Evolutionary conservation across 2,113 vertebrate genomes (phyloP), one percentile per base, ranked within the genome.

Genomic region (Hiodon alosoides): DNA sequence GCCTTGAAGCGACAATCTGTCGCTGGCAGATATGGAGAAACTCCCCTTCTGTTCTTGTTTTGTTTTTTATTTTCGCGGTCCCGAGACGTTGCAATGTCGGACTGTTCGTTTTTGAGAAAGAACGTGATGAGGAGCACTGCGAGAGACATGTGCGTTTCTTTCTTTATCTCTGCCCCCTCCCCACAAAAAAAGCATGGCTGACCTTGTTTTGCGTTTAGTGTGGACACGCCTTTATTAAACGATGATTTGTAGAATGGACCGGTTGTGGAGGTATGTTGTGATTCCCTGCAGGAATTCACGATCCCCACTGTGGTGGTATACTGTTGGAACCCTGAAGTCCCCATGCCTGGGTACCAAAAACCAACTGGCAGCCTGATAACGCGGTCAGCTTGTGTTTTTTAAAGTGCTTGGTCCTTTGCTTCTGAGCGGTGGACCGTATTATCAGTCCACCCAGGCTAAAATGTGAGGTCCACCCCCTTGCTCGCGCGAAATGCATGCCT

Each of bases 1-100:
- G 67, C 67, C 67, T 69, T 69, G 67, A 53, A 7, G 67, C 48
- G 51, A 14, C 67, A 8, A 13, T 53, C 50, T 52, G 51, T 69
- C 67, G 50, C 13, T 17, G 9, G 50, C n/a, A 52, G 51, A 5
- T n/a, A 59, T 59, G 48, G 48, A 53, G 47, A 69, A 53, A 8
- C 67, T 69, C 51, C n/a, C 67, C 67, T 53, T n/a, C 50, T 4
- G 31, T 11, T 66, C 64, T 48, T 10, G 31, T 69, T 54, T 54
- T 4, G 14, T 53, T 53, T 69, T 69, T 59, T 59, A 59, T 59
- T 69, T 53, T 67, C 46, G 8, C 4, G 47, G 47, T 67, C 64
- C 47, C 17, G 4, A 54, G 50, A 69, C 14, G 13, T 54, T 54
- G 48, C 51, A 69, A 54, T 54, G 51, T 69, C 14, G 52, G 66